Evolutionary conservation across 2,888 invertebrate genomes (phyloP), one percentile per base, ranked within the genome.

Genomic region (Malacosoma neustria): DNA sequence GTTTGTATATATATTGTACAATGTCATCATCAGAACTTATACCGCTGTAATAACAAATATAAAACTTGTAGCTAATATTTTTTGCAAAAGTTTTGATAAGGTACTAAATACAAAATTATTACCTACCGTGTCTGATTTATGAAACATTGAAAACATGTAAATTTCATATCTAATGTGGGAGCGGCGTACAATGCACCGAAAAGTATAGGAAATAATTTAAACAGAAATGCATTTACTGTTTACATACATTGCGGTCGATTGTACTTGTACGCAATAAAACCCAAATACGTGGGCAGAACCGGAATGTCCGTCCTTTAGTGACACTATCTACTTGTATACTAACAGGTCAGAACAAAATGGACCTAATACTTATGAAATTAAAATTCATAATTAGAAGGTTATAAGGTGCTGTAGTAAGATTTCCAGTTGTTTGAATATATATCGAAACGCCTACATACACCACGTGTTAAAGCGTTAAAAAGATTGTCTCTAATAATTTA

Each of bases 231-330:
- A 29, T 29, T 33, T 22, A 22, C 5, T 5, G 22, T 9, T 7
- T 22, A 22, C 15, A 42, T 48, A 49, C 52, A 51, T 51, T 51
- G 48, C 48, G 52, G 49, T 46, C 45, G 46, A 39, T 42, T 42
- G 42, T 52, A 55, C 44, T 42, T 42, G 42, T 52, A 55, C 44
- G 40, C 41, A 37, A 48, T 51, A 48, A 51, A 44, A 40, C 41
- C 32, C 37, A 30, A 62, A 55, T 61, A 66, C 55, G 72, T 71
- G 63, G 70, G 69, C 45, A 48, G 69, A 47, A 66, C 64, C 54
- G 58, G 65, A 57, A 57, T 59, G 39, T 36, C 45, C 48, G 51
- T 66, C 60, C 61, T 63, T 62, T 51, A 46, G 33, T 45, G 38
- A 36, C 37, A 43, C 22, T 13, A 32, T 32, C 14, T 31, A 11